Percentiles rank a stretch among this genome's conserved stretches.
These are phyloP conservation scores for Orthonevra nobilis DNA, from an alignment of 2,888 invertebrate genomes.

Conservation along the genomic window DNA sequence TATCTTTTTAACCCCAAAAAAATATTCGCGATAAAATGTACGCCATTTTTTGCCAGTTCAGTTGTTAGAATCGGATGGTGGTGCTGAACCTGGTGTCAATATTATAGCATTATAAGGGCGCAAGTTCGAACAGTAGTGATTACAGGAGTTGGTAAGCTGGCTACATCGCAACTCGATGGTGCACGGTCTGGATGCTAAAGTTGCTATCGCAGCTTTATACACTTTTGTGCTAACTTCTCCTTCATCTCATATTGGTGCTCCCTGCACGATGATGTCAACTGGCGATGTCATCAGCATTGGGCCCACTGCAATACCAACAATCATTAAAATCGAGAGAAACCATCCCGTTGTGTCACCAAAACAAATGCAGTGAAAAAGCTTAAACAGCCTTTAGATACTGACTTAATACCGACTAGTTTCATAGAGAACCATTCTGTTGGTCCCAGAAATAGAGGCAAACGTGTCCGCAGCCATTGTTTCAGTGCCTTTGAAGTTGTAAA, in stretches of 20 bases:
- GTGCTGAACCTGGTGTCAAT: too few species aligned
- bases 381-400: constrained; percentile 82
- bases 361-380: constrained; percentile 75
- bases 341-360: constrained; percentile 71
- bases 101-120: too few species aligned
- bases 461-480: constrained; percentile 84
- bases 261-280: constrained; percentile 73
- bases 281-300: constrained; percentile 76
- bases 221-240: constrained; percentile 79
- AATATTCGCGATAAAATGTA: too few species aligned
- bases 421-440: constrained; percentile 74
- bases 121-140: too few species aligned
- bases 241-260: constrained; percentile 75
- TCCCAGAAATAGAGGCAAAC: constrained; percentile 75
- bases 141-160: too few species aligned
- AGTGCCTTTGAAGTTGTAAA: constrained; percentile 93
- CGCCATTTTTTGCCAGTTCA: too few species aligned
- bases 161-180: too few species aligned
- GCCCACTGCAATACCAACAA: constrained; percentile 62
- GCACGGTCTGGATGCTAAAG: constrained; percentile 72
- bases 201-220: constrained; percentile 76
- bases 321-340: constrained; percentile 76
- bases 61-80: too few species aligned
- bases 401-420: constrained; percentile 79
- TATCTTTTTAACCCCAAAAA: too few species aligned